These are phyloP conservation scores for Dendrocincla fuliginosa DNA, from an alignment of 2,797 vertebrate genomes.

Conservation along the genomic window DNA sequence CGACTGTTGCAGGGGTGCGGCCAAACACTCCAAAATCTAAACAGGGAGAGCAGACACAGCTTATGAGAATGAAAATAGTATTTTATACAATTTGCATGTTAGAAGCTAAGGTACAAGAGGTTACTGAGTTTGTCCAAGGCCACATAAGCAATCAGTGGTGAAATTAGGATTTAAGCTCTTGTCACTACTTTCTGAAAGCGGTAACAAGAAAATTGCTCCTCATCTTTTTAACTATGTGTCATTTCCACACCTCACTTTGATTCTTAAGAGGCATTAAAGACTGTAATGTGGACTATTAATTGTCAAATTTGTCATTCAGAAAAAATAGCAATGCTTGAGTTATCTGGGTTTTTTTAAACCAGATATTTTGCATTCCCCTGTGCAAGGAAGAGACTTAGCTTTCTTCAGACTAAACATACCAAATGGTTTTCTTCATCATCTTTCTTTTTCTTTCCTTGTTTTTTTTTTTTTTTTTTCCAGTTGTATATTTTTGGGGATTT, in stretches of 20 bases:
- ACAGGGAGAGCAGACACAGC: not conserved
- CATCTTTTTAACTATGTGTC: not conserved
- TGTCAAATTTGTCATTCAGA: not conserved
- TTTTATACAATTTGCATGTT: not conserved
- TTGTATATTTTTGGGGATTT: accelerated
- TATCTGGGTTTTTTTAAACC: not conserved
- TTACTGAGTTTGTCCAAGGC: not conserved
- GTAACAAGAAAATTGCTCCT: not conserved
- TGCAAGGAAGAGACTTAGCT: not conserved
- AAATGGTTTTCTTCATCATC: not conserved
- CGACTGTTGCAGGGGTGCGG: not conserved
- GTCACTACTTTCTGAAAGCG: not conserved
- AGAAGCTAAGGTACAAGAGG: not conserved
- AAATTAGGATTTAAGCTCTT: not conserved
- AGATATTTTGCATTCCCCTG: not conserved
- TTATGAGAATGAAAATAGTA: not conserved
- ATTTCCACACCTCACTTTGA: not conserved
- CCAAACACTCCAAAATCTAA: not conserved
- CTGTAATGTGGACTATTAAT: not conserved
- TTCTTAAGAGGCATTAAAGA: not conserved
- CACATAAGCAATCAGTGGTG: not conserved
- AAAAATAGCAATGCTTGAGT: not conserved
- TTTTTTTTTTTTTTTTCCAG: not conserved
- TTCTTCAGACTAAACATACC: not conserved
- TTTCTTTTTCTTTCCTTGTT: not conserved